Evolutionary conservation across 1,140 invertebrate genomes (phyloP).

Genomic region (Antheraea mylitta): DNA sequence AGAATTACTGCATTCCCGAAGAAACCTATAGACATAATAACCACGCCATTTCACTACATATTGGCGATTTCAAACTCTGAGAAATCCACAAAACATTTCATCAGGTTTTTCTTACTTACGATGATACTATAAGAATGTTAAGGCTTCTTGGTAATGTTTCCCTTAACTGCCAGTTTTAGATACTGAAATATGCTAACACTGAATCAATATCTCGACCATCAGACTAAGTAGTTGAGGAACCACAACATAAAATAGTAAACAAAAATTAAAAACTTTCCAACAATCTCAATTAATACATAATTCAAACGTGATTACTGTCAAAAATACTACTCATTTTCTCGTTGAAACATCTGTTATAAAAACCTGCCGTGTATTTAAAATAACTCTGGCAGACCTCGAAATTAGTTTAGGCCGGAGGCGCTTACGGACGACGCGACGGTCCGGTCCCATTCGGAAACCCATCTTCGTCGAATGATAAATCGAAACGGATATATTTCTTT

Average conservation of each 20-base stretch:
- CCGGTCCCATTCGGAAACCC: slow-evolving; percentile 20
- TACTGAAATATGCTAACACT: no score
- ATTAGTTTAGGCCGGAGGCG: not conserved
- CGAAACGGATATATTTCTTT: slow-evolving; percentile 18
- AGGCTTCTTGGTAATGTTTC: no score
- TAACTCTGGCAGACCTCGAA: not conserved
- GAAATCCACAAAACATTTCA: no score
- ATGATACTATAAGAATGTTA: no score
- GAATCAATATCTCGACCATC: no score
- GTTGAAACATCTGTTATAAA: not conserved
- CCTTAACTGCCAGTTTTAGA: no score
- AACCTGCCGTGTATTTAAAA: not conserved
- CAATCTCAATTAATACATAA: not conserved
- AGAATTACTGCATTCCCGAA: no score
- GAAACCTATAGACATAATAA: no score
- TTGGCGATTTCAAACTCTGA: no score
- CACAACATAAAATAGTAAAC: not conserved
- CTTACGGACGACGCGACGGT: not conserved
- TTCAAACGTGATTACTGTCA: not conserved
- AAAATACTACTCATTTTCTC: not conserved
- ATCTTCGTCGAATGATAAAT: slow-evolving; percentile 28
- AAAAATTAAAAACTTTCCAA: not conserved
- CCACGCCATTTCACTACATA: no score
- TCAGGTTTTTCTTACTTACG: no score
- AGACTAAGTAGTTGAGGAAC: no score